Percentiles rank a stretch among this genome's conserved stretches.
Evolutionary conservation across 2,113 vertebrate genomes (phyloP).

Genomic region (Menidia beryllina): DNA sequence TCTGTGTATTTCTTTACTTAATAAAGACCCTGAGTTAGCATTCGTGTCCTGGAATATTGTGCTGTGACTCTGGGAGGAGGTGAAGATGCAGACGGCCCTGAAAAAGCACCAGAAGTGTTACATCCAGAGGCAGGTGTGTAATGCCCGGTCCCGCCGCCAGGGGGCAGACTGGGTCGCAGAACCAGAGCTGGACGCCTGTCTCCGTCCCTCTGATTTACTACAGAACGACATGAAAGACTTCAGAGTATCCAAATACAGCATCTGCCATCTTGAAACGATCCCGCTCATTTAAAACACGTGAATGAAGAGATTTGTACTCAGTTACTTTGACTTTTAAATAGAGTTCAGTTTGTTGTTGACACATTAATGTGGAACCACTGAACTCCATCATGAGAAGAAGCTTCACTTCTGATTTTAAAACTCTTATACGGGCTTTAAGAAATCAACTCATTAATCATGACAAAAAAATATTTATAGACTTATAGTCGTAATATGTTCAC

Average conservation of each 20-base stretch:
- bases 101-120: neutral
- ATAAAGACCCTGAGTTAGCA: slow-evolving; percentile 63
- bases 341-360: neutral
- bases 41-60: neutral
- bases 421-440: neutral
- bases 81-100: slow-evolving; percentile 30
- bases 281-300: slow-evolving; percentile 4
- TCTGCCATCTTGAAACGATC: slow-evolving; percentile 19
- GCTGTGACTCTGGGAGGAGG: slow-evolving; percentile 28
- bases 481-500: neutral
- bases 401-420: neutral
- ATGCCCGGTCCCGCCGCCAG: slow-evolving; percentile 59
- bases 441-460: neutral
- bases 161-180: slow-evolving; percentile 47
- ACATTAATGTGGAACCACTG: neutral
- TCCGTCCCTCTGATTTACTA: slow-evolving; percentile 28
- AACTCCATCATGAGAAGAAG: neutral
- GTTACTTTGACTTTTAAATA: slow-evolving; percentile 11
- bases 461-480: neutral
- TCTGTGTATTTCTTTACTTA: slow-evolving; percentile 50
- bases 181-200: neutral
- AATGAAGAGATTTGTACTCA: slow-evolving; percentile 7
- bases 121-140: neutral
- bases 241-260: slow-evolving; percentile 3
- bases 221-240: slow-evolving; percentile 18